Percentiles rank a stretch among this genome's conserved stretches.
phyloP scores from a whole-genome alignment of 1,140 invertebrate genomes.

The Ips nitidus region DNA sequence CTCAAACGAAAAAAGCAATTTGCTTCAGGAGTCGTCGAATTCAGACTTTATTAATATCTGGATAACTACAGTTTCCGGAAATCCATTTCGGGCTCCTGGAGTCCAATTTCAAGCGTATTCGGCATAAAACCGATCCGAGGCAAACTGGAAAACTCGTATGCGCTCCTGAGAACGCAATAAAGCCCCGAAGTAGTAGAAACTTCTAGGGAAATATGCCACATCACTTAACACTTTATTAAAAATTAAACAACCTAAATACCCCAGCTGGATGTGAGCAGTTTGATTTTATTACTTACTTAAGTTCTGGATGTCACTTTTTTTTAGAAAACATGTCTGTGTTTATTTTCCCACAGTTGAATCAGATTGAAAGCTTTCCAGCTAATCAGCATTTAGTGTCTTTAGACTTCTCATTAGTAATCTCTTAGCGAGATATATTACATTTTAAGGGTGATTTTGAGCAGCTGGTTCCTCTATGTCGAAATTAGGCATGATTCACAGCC shows the following conservation, averaged over 20 bases:
- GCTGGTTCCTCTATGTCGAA: slow-evolving; percentile 2
- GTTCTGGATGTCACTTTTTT: background rate
- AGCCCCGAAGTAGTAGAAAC: too few relatives aligned
- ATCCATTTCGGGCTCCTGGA: background rate
- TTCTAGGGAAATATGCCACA: too few relatives aligned
- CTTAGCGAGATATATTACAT: too few relatives aligned
- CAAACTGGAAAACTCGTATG: too few relatives aligned
- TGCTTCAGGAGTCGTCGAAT: background rate
- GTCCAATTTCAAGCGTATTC: background rate
- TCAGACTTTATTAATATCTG: too few relatives aligned
- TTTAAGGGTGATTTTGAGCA: background rate
- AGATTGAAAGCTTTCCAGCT: background rate
- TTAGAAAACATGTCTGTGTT: background rate
- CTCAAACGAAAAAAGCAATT: background rate
- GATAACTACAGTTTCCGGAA: too few relatives aligned
- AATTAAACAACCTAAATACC: too few relatives aligned
- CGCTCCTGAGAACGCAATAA: too few relatives aligned
- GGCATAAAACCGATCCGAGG: background rate
- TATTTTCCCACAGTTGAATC: background rate
- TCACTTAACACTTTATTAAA: too few relatives aligned
- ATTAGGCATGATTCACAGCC: background rate
- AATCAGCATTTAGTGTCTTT: too few relatives aligned
- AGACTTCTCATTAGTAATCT: too few relatives aligned
- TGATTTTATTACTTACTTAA: background rate
- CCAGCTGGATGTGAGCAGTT: too few relatives aligned